A percentile compares a stretch with the other conserved stretches of the same genome.
Conservation (phyloP, 2,797 vertebrate genomes). For the Pteropus rufus region DNA sequence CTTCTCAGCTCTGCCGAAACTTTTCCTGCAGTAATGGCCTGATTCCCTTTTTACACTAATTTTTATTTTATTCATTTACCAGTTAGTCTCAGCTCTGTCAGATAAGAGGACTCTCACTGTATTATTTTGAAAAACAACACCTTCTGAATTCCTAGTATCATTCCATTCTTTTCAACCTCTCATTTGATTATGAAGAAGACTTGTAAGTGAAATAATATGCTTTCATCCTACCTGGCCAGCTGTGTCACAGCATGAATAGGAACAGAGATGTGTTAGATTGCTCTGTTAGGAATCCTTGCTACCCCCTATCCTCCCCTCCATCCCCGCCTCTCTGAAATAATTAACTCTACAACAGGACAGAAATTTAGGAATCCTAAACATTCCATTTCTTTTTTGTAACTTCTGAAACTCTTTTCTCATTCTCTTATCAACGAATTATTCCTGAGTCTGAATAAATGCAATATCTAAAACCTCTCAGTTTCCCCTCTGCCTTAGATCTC, state of each 20-base stretch:
- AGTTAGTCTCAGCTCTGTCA: background rate
- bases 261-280: background rate
- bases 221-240: background rate
- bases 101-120: background rate
- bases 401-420: background rate
- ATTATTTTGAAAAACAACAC: background rate
- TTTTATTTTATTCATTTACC: background rate
- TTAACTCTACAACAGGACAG: background rate
- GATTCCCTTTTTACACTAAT: background rate
- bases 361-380: background rate
- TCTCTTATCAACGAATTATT: background rate
- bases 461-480: background rate
- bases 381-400: background rate
- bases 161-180: background rate
- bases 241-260: background rate
- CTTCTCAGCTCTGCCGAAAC: background rate
- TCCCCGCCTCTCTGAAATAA: background rate
- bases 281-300: background rate
- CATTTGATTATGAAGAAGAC: background rate
- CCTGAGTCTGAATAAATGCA: background rate
- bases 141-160: background rate
- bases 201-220: background rate
- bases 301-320: too few species aligned
- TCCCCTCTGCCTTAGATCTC: background rate
- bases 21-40: background rate